These are phyloP conservation scores for Hoplostethus mediterraneus DNA, from an alignment of 2,797 vertebrate genomes.

Conservation along the genomic window DNA sequence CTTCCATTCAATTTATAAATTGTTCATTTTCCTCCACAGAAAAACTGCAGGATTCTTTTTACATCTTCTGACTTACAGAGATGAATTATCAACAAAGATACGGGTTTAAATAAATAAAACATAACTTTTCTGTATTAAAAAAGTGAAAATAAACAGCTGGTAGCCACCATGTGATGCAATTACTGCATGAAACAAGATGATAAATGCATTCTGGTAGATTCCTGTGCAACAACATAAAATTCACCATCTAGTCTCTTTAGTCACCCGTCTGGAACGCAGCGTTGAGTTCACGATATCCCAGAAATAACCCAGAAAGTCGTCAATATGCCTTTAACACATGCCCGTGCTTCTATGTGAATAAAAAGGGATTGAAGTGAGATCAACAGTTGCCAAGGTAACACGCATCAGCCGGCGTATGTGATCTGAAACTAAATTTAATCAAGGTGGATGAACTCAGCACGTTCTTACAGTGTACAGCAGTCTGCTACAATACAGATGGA, in stretches of 20 bases:
- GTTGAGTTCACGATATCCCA: not conserved
- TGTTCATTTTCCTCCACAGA: no score
- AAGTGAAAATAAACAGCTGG: no score
- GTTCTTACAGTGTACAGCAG: constrained; percentile 47
- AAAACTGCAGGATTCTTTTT: no score
- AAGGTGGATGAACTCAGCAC: constrained; percentile 66
- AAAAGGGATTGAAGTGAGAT: constrained; percentile 66
- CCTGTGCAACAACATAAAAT: not conserved
- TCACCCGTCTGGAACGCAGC: not conserved
- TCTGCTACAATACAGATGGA: constrained; percentile 43
- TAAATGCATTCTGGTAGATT: no score
- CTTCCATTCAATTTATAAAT: no score
- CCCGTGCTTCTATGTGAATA: constrained; percentile 39
- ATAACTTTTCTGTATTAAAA: no score
- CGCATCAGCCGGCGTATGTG: constrained; percentile 64
- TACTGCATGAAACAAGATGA: no score
- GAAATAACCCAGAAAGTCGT: constrained; percentile 3
- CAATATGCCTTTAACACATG: constrained; percentile 37
- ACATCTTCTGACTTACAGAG: no score
- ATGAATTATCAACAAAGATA: no score
- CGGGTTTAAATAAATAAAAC: no score
- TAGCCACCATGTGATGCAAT: no score
- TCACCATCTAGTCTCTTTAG: not conserved
- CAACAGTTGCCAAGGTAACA: constrained; percentile 79
- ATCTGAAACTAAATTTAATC: constrained; percentile 76